These are phyloP conservation scores for Leucoma salicis DNA, from an alignment of 2,888 invertebrate genomes.

Conservation along the genomic window DNA sequence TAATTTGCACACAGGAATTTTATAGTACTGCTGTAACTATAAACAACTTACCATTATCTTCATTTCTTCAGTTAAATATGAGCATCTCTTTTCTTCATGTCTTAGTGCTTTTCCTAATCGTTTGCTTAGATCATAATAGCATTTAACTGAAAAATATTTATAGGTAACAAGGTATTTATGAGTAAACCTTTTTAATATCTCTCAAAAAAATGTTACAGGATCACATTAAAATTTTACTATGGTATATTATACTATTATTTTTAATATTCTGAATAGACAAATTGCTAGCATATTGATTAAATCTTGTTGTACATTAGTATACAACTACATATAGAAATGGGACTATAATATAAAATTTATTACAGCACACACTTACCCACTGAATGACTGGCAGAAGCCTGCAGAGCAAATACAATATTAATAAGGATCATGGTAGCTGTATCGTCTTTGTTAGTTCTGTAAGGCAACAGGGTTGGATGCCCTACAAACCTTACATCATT, in stretches of 20 bases:
- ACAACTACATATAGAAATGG: no score
- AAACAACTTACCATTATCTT: conserved; percentile 89
- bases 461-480: conserved; percentile 92
- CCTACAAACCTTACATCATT: conserved; percentile 98
- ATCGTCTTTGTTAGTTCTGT: conserved; percentile 85
- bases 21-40: no score
- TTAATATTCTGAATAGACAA: no score
- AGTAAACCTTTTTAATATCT: background rate
- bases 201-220: background rate
- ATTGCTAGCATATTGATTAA: no score
- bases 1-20: no score
- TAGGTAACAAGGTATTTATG: background rate
- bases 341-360: no score
- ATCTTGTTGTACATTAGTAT: no score
- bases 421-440: conserved; percentile 89
- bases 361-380: conserved; percentile 77
- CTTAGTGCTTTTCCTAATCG: conserved; percentile 92
- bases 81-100: conserved; percentile 95
- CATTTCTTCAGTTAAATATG: conserved; percentile 94
- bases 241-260: no score
- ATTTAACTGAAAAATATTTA: conserved; percentile 84
- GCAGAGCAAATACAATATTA: conserved; percentile 94
- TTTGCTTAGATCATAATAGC: conserved; percentile 96
- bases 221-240: background rate
- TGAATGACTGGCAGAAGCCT: conserved; percentile 95